A percentile compares a stretch with the other conserved stretches of the same genome.
phyloP scores from a whole-genome alignment of 1,140 invertebrate species.

The Platyura marginata region DNA sequence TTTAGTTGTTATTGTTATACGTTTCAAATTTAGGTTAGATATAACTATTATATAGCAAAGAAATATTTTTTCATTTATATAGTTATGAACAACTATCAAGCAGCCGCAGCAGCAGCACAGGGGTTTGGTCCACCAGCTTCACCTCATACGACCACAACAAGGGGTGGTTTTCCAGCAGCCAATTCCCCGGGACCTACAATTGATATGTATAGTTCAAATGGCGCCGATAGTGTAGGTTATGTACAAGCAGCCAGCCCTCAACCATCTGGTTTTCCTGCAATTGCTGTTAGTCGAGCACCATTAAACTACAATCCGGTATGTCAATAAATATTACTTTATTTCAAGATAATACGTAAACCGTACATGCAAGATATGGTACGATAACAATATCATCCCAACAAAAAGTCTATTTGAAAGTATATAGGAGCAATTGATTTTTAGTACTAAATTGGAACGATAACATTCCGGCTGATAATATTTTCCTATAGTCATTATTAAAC shows the following conservation, averaged over 20 bases:
- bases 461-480: too few relatives aligned
- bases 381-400: too few relatives aligned
- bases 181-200: conserved; percentile 72
- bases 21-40: too few relatives aligned
- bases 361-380: too few relatives aligned
- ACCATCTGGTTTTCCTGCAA: conserved; percentile 73
- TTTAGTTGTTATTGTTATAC: background rate
- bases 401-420: too few relatives aligned
- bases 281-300: conserved; percentile 73
- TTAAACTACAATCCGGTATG: conserved; percentile 79
- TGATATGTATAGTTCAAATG: conserved; percentile 72
- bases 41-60: too few relatives aligned
- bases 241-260: conserved; percentile 85
- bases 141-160: conserved; percentile 41
- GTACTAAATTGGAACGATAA: too few relatives aligned
- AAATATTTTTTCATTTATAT: conserved; percentile 16
- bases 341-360: too few relatives aligned
- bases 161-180: conserved; percentile 67
- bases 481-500: too few relatives aligned
- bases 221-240: conserved; percentile 71
- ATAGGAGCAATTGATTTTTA: too few relatives aligned
- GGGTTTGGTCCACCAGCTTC: conserved; percentile 47
- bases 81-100: conserved; percentile 93
- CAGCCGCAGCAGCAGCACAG: conserved; percentile 49
- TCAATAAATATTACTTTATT: too few relatives aligned